Conservation (phyloP, 2,113 vertebrate genomes). For the Toxotes jaculatrix region DNA sequence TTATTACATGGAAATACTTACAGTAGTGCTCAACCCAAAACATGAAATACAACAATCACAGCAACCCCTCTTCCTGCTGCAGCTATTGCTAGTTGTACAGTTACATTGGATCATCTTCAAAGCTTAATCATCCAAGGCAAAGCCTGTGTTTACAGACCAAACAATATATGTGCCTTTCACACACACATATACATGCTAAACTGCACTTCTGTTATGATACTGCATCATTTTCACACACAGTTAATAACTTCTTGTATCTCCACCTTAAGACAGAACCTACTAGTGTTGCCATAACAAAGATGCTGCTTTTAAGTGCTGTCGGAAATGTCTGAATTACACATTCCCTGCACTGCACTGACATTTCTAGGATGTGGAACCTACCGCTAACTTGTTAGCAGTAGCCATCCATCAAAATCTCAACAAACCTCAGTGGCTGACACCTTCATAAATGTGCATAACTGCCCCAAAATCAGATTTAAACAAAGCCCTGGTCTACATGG, state of each 20-base stretch:
- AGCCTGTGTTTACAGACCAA: background rate
- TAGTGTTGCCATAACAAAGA: background rate
- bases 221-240: slow-evolving; percentile 19
- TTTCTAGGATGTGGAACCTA: background rate
- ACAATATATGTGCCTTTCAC: background rate
- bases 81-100: background rate
- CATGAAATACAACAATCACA: background rate
- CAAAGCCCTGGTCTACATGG: background rate
- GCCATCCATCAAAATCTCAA: background rate
- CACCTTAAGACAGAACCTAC: slow-evolving; percentile 73
- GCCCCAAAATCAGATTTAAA: background rate
- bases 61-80: too few relatives aligned
- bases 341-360: background rate
- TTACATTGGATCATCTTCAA: background rate
- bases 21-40: background rate
- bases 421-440: too few relatives aligned
- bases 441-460: too few relatives aligned
- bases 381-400: background rate
- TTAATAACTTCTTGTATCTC: slow-evolving; percentile 21
- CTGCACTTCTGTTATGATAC: too few relatives aligned
- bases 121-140: background rate
- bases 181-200: background rate
- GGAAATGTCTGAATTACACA: background rate
- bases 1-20: background rate
- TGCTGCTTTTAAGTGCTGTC: slow-evolving; percentile 37